Evolutionary conservation across 2,113 vertebrate genomes (phyloP), one percentile per base, ranked within the genome.

Genomic region (Dinomys branickii): DNA sequence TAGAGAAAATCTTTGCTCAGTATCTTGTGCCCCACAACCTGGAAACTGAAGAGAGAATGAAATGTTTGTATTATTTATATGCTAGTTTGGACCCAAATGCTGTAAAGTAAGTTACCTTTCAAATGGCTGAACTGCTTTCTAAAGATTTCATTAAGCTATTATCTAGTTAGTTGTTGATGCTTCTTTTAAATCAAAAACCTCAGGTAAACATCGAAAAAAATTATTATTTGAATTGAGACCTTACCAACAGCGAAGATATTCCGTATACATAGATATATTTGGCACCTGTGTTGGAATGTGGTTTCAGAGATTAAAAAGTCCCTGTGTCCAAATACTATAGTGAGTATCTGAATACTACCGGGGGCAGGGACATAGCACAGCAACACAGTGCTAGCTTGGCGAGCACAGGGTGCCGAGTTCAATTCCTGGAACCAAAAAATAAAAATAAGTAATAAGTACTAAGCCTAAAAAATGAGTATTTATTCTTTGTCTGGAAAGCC

Each of bases 11-110:
- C 96, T 99, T 99, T 98, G 99, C 99, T 93, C 99, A 99, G 95
- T 99, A 99, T 98, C 99, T 99, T 95, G 99, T 99, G 93, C 99
- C 99, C 94, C 99, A 99, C 98, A 99, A 99, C 98, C 98, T 99
- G 96, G 99, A 99, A 98, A 99, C 99, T 0, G 99, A 99, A 98
- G 99, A 99, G 96, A 99, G 99, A 98, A 99, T 99, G 99, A 99
- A 99, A 97, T 99, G 99, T 98, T 99, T 99, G 19, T 99, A 99
- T 98, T 99, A 99, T 98, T 99, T 99, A 98, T 99, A 99, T 85
- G 99, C 99, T 97, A 99, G 99, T 95, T 99, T 99, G 99, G 99
- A 99, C 98, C 99, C 99, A 90, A 99, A 99, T 96, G 99, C 99
- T 96, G 99, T 99, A 92, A 99, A 99, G 99, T 99, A 93, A 99